A percentile compares a stretch with the other conserved stretches of the same genome.
These are phyloP conservation scores for Nasonia vitripennis DNA, from an alignment of 1,140 invertebrate genomes.

Conservation along the genomic window DNA sequence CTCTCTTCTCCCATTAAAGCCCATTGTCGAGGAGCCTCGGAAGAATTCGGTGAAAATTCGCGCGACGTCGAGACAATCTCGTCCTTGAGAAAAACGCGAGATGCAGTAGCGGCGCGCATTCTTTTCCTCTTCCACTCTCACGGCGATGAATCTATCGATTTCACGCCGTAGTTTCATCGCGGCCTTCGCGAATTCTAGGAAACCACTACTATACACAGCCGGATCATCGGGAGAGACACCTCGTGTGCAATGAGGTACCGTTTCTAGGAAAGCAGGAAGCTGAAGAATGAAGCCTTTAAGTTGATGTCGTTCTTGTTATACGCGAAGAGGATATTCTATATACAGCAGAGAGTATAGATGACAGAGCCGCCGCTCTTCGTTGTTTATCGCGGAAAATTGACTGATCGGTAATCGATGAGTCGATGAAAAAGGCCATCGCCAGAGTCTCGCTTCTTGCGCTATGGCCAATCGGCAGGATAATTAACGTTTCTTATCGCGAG, in stretches of 20 bases:
- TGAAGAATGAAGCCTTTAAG: background rate
- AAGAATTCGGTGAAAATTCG: constrained; percentile 5
- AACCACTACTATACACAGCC: background rate
- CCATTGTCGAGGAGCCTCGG: background rate
- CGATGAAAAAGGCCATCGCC: background rate
- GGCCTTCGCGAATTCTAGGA: background rate
- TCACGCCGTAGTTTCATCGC: constrained; percentile 5
- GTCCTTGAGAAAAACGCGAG: constrained; percentile 5
- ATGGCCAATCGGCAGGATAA: background rate
- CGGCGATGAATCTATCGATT: constrained; percentile 20
- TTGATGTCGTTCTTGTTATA: background rate
- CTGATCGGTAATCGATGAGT: background rate
- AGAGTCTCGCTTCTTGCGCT: background rate
- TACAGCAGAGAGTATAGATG: no score
- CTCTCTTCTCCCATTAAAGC: background rate
- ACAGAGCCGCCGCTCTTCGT: background rate
- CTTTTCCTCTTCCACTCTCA: background rate
- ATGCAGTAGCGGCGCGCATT: background rate
- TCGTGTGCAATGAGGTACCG: background rate
- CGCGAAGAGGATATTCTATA: background rate
- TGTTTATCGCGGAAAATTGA: background rate
- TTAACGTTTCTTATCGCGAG: background rate
- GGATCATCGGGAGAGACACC: background rate
- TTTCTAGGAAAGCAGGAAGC: constrained; percentile 22
- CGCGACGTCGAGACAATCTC: background rate